Evolutionary conservation across 2,888 invertebrate genomes (phyloP), one percentile per base, ranked within the genome.

Genomic region (Anthrax anthrax): DNA sequence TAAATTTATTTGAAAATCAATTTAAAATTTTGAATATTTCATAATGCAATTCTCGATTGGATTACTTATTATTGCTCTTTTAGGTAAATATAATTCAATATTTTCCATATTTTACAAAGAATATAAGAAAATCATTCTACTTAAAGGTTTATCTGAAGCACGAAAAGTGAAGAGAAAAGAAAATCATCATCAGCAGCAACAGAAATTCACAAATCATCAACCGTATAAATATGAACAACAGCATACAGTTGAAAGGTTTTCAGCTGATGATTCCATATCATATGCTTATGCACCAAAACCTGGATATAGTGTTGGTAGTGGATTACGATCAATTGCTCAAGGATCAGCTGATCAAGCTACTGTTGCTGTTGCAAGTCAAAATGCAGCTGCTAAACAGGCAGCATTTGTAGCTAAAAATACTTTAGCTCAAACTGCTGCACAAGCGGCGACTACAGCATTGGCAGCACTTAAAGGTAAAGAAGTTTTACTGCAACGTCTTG

Each of bases 321-420:
- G 84, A 1, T 61, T 85, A 19, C 73, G 81, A 52, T 79, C 77
- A 44, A 80, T 81, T 42, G 81, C 81, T 3, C 77, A 80, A 46
- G 81, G 80, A 1, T 84, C 84, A 0, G 84, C 83, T 0, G 80
- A 81, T 58, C 80, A 83, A 60, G 84, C 85, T 5, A 78, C 78
- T 54, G 80, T 78, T 39, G 83, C 84, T 13, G 73, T 77, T 10
- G 72, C 72, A n/a, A 83, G 79, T 57, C 85, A 85, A 60, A 78
- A 79, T 42, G 78, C 80, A 0, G 84, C 84, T 1, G 85, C 79
- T 1, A 78, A 80, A 49, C 85, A 85, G 61, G 85, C 84, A 0
- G 84, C 84, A 1, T 85, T 80, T 58, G 78, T 81, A 6, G 85
- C 84, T 0, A 83, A 84, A 67, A 84, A 80, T 57, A 81, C 81